phyloP scores from a whole-genome alignment of 2,888 invertebrate species.

The Lamproptera curius region DNA sequence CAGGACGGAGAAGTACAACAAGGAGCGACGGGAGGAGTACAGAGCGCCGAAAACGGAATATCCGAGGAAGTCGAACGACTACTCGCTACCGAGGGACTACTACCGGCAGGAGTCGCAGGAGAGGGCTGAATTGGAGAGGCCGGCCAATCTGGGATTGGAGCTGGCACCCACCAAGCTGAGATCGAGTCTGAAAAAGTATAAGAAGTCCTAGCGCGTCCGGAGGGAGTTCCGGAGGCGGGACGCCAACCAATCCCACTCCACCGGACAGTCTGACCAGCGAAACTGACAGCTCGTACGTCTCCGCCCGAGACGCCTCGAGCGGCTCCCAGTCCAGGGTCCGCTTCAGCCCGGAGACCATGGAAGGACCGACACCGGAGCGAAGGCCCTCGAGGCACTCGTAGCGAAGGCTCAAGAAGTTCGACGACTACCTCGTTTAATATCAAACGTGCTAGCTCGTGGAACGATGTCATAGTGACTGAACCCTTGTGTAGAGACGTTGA shows the following conservation, averaged over 20 bases:
- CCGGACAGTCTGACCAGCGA: slow-evolving; percentile 92
- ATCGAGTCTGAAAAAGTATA: slow-evolving; percentile 88
- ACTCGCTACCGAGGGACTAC: slow-evolving; percentile 58
- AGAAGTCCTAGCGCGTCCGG: slow-evolving; percentile 75
- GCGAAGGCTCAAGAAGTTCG: slow-evolving; percentile 71
- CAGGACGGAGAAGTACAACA: slow-evolving; percentile 39
- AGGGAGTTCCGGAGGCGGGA: slow-evolving; percentile 81
- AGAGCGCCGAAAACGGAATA: slow-evolving; percentile 55
- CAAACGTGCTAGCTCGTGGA: too few relatives aligned
- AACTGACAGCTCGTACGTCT: slow-evolving; percentile 90
- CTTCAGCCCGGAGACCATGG: slow-evolving; percentile 86
- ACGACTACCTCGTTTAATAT: slow-evolving; percentile 74
- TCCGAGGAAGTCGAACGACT: slow-evolving; percentile 55
- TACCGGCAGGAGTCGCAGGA: slow-evolving; percentile 60
- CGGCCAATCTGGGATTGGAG: slow-evolving; percentile 79
- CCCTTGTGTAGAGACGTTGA: too few relatives aligned
- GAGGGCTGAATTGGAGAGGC: slow-evolving; percentile 56
- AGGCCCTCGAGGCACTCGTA: slow-evolving; percentile 61
- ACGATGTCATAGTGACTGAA: neutral
- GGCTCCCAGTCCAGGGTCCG: slow-evolving; percentile 85
- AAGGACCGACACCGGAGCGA: slow-evolving; percentile 59
- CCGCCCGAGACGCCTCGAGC: slow-evolving; percentile 86
- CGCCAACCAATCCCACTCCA: slow-evolving; percentile 90
- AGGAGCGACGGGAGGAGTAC: slow-evolving; percentile 50
- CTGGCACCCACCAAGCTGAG: slow-evolving; percentile 83